phyloP scores from a whole-genome alignment of 2,113 vertebrate genomes.

The Caranx ignobilis region DNA sequence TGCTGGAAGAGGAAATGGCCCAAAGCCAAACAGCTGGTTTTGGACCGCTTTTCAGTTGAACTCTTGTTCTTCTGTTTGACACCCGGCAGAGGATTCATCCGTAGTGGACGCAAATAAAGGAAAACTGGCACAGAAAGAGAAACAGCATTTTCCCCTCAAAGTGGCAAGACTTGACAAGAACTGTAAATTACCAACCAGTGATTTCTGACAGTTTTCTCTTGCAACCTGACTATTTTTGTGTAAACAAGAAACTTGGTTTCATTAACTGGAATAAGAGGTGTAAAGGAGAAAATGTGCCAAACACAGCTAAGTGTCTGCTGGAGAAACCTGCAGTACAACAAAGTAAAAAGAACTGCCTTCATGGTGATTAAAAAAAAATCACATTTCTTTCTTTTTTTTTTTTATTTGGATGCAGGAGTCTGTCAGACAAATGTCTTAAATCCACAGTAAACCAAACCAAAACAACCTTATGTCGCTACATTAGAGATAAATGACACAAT shows the following conservation, averaged over 20 bases:
- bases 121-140: background rate
- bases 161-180: background rate
- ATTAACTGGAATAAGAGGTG: background rate
- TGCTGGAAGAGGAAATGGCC: slow-evolving; percentile 29
- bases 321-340: too few relatives aligned
- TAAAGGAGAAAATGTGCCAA: background rate
- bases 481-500: background rate
- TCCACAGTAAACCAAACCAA: background rate
- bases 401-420: background rate
- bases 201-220: background rate
- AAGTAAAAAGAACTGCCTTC: too few relatives aligned
- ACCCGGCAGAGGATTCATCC: slow-evolving; percentile 24
- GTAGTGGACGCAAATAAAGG: slow-evolving; percentile 21
- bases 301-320: background rate
- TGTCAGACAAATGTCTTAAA: background rate
- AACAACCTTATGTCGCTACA: background rate
- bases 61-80: slow-evolving; percentile 16
- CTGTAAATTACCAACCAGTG: background rate
- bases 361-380: too few relatives aligned
- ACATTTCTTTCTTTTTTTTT: too few relatives aligned
- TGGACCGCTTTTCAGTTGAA: slow-evolving; percentile 15
- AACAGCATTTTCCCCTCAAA: background rate
- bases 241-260: background rate
- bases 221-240: background rate
- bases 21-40: slow-evolving; percentile 29